Percentiles rank a stretch among this genome's conserved stretches.
Evolutionary conservation across 2,797 vertebrate genomes (phyloP).

Genomic region (Vireo griseus): DNA sequence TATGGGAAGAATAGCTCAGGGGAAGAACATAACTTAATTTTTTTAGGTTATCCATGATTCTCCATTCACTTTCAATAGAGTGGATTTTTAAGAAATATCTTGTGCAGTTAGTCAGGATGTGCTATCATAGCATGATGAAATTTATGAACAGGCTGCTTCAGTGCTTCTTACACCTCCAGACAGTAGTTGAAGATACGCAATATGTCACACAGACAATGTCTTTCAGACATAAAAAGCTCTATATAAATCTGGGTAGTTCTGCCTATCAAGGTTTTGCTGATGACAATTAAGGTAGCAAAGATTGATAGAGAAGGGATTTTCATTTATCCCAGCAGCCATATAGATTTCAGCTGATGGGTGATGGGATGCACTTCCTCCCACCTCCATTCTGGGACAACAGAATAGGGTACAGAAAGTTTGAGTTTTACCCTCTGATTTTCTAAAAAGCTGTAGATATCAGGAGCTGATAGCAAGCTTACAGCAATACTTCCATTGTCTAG

Average conservation of each 20-base stretch:
- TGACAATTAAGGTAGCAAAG: background rate
- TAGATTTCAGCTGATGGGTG: background rate
- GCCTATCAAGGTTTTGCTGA: background rate
- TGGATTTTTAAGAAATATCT: background rate
- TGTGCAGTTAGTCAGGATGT: background rate
- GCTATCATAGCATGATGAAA: background rate
- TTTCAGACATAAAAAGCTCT: background rate
- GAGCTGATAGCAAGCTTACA: background rate
- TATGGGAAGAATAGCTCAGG: background rate
- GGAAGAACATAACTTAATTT: background rate
- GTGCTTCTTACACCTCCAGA: background rate
- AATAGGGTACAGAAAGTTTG: background rate
- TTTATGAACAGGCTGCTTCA: background rate
- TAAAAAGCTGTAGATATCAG: background rate
- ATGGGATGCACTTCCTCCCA: background rate
- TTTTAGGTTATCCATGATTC: background rate
- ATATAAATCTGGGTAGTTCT: background rate
- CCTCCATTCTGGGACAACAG: background rate
- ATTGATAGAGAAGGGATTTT: background rate
- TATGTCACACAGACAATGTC: background rate
- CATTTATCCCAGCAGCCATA: background rate
- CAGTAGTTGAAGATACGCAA: background rate
- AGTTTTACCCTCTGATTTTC: background rate
- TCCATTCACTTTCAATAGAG: background rate
- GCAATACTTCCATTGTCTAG: background rate